A percentile compares a stretch with the other conserved stretches of the same genome.
phyloP scores from a whole-genome alignment of 2,888 invertebrate species.

The Drosophila hawaiiensis region DNA sequence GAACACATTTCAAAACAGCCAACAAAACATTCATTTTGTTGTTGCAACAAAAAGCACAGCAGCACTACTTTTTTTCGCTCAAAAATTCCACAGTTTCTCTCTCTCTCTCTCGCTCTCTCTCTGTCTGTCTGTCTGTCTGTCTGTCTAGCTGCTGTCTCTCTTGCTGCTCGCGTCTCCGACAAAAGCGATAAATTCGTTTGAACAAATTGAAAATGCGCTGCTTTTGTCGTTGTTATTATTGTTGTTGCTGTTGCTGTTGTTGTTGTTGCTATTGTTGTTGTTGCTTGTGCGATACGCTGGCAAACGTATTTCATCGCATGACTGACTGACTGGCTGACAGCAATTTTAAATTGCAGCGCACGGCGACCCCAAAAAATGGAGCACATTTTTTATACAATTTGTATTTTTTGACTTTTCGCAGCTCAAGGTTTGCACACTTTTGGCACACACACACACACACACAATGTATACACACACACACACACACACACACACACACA shows the following conservation, averaged over 20 bases:
- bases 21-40: constrained; percentile 66
- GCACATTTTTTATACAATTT: constrained; percentile 57
- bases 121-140: background rate
- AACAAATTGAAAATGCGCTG: constrained; percentile 66
- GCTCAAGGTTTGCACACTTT: constrained; percentile 70
- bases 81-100: constrained; percentile 61
- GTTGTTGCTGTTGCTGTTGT: background rate
- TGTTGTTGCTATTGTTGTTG: constrained; percentile 13
- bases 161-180: constrained; percentile 20
- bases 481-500: background rate
- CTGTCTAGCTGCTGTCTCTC: background rate
- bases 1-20: constrained; percentile 46
- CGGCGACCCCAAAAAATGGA: constrained; percentile 71
- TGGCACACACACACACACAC: constrained; percentile 31
- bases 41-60: constrained; percentile 23
- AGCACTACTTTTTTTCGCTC: constrained; percentile 23
- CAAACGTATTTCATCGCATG: constrained; percentile 71
- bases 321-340: constrained; percentile 72
- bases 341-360: constrained; percentile 68
- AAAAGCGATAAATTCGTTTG: constrained; percentile 74
- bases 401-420: constrained; percentile 58
- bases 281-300: constrained; percentile 37
- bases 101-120: background rate
- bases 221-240: constrained; percentile 26
- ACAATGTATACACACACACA: constrained; percentile 6